These are phyloP conservation scores for Pristionchus entomophagus DNA, from an alignment of 2,888 invertebrate species.

Conservation along the genomic window DNA sequence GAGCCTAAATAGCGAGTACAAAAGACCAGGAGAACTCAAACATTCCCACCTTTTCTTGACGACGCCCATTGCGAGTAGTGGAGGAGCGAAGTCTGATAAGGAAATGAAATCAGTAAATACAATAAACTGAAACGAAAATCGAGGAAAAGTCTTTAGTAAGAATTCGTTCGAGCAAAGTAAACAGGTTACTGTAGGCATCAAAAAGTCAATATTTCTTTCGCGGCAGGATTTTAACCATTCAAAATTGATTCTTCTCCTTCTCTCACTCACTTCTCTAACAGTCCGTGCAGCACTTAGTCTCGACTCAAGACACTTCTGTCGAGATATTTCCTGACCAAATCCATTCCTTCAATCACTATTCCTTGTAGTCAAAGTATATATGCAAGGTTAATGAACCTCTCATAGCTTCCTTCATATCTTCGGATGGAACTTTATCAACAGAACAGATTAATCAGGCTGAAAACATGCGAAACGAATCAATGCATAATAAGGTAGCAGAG, in stretches of 20 bases:
- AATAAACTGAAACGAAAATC: too few relatives aligned
- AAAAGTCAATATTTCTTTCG: too few relatives aligned
- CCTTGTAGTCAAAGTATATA: background rate
- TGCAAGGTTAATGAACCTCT: background rate
- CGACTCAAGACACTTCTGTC: background rate
- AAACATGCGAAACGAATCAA: background rate
- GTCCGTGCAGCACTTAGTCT: background rate
- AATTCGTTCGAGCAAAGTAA: too few relatives aligned
- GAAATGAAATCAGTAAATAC: too few relatives aligned
- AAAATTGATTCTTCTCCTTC: too few relatives aligned
- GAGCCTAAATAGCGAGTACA: too few relatives aligned
- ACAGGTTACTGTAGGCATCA: too few relatives aligned
- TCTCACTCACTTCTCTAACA: background rate
- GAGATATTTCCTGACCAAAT: background rate
- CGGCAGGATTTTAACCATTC: too few relatives aligned
- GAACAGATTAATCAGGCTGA: background rate
- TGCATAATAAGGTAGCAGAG: constrained; percentile 35
- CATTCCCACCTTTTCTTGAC: background rate
- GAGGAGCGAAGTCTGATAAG: background rate
- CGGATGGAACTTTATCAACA: constrained; percentile 28
- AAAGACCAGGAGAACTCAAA: too few relatives aligned
- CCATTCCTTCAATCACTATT: background rate
- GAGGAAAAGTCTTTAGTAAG: too few relatives aligned
- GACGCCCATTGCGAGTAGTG: background rate
- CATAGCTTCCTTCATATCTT: too few relatives aligned